These are phyloP conservation scores for Apeltes quadracus DNA, from an alignment of 2,113 vertebrate species.

Conservation along the genomic window DNA sequence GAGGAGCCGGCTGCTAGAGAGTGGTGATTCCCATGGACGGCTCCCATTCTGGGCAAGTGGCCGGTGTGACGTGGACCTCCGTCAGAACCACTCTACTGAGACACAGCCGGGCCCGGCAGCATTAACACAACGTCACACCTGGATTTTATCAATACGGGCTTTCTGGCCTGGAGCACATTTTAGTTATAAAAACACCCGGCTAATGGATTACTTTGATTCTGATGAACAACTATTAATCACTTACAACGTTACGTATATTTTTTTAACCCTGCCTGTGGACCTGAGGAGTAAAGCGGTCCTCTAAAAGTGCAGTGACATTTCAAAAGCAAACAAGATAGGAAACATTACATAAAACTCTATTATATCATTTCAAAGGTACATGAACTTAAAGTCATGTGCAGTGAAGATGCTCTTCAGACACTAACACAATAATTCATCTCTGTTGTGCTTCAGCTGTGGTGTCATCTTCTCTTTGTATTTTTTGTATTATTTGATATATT, in stretches of 20 bases:
- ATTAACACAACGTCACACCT: slow-evolving; percentile 59
- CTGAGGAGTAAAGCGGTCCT: neutral
- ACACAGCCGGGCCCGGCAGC: slow-evolving; percentile 68
- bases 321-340: neutral
- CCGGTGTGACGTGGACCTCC: slow-evolving; percentile 82
- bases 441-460: neutral
- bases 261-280: neutral
- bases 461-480: neutral
- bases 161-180: neutral
- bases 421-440: neutral
- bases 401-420: neutral
- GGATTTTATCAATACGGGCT: neutral
- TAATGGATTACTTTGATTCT: neutral
- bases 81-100: slow-evolving; percentile 85
- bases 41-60: slow-evolving; percentile 85
- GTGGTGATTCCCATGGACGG: slow-evolving; percentile 85
- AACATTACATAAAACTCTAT: neutral
- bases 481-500: neutral
- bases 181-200: neutral
- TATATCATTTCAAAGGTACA: neutral
- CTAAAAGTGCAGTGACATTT: neutral
- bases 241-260: neutral
- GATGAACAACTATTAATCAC: neutral
- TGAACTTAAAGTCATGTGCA: neutral
- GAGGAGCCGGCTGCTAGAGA: slow-evolving; percentile 76